Evolutionary conservation across 2,888 invertebrate genomes (phyloP), one percentile per base, ranked within the genome.

Genomic region (Athetis lepigone): DNA sequence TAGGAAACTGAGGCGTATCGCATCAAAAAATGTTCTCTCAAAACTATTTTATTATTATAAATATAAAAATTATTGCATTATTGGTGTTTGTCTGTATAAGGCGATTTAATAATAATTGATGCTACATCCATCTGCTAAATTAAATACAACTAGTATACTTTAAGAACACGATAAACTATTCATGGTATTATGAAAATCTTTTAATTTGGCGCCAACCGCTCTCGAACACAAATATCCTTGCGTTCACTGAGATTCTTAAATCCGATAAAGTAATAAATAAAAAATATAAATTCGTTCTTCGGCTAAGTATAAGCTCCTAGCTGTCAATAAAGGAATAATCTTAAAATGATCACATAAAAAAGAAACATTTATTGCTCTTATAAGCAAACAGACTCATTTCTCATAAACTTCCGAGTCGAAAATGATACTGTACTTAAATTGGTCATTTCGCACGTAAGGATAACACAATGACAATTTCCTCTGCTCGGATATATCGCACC

Each of bases 211-310:
- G 2, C 37, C 52, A 29, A 25, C 52, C 19, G 33, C 56, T 64
- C 55, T 51, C 58, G 70, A 76, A 77, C 73, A 62, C 63, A 73
- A 59, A 62, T n/a, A 45, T 25, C 43, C 39, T 43, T 61, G 75
- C 39, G 55, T 58, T 55, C 62, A 56, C 42, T 74, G 78, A 78
- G 78, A 78, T 78, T 78, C 78, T 64, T 68, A 76, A 47, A 70
- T 58, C 63, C 67, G 54, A 47, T 47, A 62, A 65, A 52, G 33
- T 45, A 79, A 77, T 79, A 79, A 79, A 79, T 79, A 64, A 61
- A 77, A 58, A 55, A 54, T 68, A 77, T 78, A 78, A 79, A 78
- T 79, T 78, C 80, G 80, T 78, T 73, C 52, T 66, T 61, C 64
- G 66, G 78, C 77, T 73, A 79, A 73, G 58, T 62, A 29, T 65